These are phyloP conservation scores for Nothocercus julius DNA, from an alignment of 2,113 vertebrate genomes.

Conservation along the genomic window DNA sequence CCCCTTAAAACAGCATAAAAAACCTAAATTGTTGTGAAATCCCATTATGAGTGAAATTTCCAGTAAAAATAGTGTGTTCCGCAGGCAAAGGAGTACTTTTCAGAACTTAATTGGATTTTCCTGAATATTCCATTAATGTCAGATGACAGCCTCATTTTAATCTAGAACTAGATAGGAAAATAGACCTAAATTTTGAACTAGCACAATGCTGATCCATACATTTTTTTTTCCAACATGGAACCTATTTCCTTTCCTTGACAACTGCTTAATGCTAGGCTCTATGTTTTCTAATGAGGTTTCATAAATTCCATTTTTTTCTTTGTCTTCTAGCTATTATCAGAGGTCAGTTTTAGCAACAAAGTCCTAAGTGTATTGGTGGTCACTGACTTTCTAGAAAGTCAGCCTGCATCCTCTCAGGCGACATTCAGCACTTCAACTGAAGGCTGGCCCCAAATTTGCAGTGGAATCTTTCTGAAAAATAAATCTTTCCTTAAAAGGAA, in stretches of 20 bases:
- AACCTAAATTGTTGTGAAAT: neutral
- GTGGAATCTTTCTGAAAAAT: constrained; percentile 1
- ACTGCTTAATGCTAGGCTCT: neutral
- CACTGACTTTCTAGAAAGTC: neutral
- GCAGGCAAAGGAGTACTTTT: neutral
- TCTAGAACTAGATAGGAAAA: neutral
- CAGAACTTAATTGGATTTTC: neutral
- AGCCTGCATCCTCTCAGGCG: neutral
- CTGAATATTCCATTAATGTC: neutral
- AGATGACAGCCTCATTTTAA: neutral
- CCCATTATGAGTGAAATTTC: neutral
- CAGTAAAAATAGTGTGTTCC: neutral
- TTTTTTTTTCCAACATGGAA: neutral
- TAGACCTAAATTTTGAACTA: neutral
- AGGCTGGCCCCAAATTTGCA: neutral
- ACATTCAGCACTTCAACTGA: neutral
- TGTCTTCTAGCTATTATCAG: constrained; percentile 8
- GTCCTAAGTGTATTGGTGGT: neutral
- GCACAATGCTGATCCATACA: neutral
- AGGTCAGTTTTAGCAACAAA: constrained; percentile 37
- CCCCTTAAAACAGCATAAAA: neutral
- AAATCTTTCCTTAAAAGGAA: constrained; percentile 62
- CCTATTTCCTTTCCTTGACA: neutral
- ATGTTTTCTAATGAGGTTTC: neutral
- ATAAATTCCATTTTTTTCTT: neutral